Evolutionary conservation across 2,888 invertebrate genomes (phyloP).

Genomic region (Graphium colonna): DNA sequence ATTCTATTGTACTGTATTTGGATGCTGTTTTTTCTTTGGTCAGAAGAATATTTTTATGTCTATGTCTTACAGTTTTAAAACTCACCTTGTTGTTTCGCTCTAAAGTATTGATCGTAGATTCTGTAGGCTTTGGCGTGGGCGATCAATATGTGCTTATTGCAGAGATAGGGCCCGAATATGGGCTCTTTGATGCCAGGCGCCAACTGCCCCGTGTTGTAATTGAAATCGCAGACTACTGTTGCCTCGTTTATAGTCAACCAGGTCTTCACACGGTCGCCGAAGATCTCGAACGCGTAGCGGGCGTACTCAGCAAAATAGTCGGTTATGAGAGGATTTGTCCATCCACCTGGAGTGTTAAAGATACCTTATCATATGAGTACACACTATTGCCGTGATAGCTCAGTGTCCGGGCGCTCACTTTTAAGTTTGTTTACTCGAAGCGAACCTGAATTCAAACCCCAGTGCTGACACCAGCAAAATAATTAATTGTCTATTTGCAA

Average conservation of each 20-base stretch:
- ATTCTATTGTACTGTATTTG: no score
- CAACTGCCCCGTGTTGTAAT: slow-evolving; percentile 44
- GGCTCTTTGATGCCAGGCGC: slow-evolving; percentile 44
- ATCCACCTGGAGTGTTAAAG: slow-evolving; percentile 69
- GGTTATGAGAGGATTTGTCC: slow-evolving; percentile 79
- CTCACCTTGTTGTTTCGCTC: slow-evolving; percentile 8
- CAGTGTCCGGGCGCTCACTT: no score
- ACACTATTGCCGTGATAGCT: no score
- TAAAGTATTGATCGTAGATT: slow-evolving; percentile 14
- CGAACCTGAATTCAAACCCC: no score
- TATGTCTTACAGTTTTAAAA: no score
- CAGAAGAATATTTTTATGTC: no score
- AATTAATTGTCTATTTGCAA: no score
- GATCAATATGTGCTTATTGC: slow-evolving; percentile 13
- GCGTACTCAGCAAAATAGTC: slow-evolving; percentile 28
- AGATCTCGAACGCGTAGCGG: slow-evolving; percentile 56
- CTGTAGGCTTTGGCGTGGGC: slow-evolving; percentile 20
- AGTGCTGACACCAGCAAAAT: no score
- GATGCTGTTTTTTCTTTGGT: no score
- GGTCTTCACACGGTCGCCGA: slow-evolving; percentile 77
- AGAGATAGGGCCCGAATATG: slow-evolving; percentile 4
- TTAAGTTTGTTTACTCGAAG: no score
- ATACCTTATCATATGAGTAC: no score
- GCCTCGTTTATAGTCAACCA: slow-evolving; percentile 83
- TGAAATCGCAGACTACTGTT: slow-evolving; percentile 44